Base-by-base conservation (phyloP, 2,888 invertebrate species). In the Tipula unca region DNA sequence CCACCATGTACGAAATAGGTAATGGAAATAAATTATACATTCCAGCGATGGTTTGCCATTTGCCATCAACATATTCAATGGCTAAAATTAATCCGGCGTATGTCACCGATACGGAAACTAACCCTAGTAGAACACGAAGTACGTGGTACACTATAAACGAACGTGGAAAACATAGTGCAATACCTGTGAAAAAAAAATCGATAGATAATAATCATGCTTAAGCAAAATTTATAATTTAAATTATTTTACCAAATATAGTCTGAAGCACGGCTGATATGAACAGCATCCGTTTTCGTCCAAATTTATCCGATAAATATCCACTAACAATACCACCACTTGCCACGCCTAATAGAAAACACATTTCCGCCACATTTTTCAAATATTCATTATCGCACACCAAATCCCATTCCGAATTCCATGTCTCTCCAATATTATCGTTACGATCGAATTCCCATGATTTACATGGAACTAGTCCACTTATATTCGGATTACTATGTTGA, bases 11-110 rank as follows among this genome's bases (percentile, higher is more conserved):
- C 82, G 95, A 94, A 85, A 96, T 89, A 17, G 96, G 95, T 87
- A 96, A 93, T 86, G 96, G 96, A 89, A 96, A 95, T 88, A 96
- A 93, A 90, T 95, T 96, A 88, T 95, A 95, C 86, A 96, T 95
- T 86, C 96, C 96, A 1, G 95, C 94, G 86, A 96, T 94, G 2
- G 95, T 95, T 87, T 95, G 92, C 95, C 95, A 95, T 88, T 94
- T 94, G 1, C 95, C 95, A 69, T 95, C 95, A 3, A 96, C 95
- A 86, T 95, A 91, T 89, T 96, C 96, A 88, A 96, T 95, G 48
- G 95, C 94, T 42, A 96, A 91, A 5, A 96, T 96, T 88, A 96
- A 95, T 32, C 95, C 95, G 54, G 95, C 94, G 89, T 96, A 95
- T 29, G 96, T 96, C 85, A 96, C 94, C 20, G 96, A 95, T n/a